These are phyloP conservation scores for Stegodyphus dumicola DNA, from an alignment of 1,140 invertebrate species.

Conservation along the genomic window DNA sequence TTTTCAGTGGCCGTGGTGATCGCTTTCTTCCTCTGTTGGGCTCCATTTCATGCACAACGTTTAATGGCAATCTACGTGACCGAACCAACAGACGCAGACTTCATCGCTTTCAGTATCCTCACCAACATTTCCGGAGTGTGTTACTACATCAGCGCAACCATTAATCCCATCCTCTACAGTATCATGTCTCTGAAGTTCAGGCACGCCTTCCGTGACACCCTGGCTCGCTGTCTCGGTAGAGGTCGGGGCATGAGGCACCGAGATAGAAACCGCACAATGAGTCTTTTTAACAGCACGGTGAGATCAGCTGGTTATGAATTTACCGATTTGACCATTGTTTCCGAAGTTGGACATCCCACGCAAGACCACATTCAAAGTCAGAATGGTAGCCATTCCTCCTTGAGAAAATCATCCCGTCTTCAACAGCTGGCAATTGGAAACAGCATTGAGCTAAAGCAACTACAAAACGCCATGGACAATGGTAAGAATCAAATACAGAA, in stretches of 20 bases:
- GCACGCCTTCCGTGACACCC: constrained; percentile 71
- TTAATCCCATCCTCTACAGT: constrained; percentile 86
- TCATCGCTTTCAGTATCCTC: constrained; percentile 80
- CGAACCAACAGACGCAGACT: constrained; percentile 74
- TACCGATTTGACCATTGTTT: constrained; percentile 45
- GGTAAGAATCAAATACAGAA: not conserved
- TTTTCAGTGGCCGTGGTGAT: constrained; percentile 89
- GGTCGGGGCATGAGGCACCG: not conserved
- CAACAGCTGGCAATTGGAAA: not conserved
- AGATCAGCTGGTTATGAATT: constrained; percentile 31
- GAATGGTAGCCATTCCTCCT: not conserved
- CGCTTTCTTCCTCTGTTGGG: constrained; percentile 95
- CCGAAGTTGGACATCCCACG: constrained; percentile 18
- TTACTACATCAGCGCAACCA: constrained; percentile 85
- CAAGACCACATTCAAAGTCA: not conserved
- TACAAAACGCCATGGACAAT: no score
- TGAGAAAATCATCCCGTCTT: not conserved
- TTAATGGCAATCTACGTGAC: constrained; percentile 73
- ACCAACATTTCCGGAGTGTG: constrained; percentile 80
- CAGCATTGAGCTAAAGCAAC: not conserved
- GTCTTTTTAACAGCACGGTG: constrained; percentile 48
- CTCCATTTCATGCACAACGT: constrained; percentile 91
- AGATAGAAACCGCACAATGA: constrained; percentile 21
- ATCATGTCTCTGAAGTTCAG: constrained; percentile 86
- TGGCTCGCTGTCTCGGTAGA: constrained; percentile 29